Conservation (phyloP, 2,797 vertebrate species). For the Platyrinchus mystaceus region DNA sequence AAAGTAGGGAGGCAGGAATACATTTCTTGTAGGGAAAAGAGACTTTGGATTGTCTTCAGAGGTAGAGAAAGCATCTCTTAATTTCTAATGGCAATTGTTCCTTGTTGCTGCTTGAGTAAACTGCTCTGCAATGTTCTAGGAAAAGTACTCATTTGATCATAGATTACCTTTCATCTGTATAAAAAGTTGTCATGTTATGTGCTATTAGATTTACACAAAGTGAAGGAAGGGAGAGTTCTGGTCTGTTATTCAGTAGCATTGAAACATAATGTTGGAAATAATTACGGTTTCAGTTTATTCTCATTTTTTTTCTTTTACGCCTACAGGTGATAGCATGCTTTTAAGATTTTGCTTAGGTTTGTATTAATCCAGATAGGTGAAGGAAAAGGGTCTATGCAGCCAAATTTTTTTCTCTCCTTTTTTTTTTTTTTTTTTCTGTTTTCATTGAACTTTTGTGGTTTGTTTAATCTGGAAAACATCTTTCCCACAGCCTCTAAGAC, state of each 20-base stretch:
- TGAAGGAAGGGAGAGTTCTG: not conserved
- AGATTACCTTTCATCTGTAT: not conserved
- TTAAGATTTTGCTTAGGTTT: not conserved
- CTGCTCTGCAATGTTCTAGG: not conserved
- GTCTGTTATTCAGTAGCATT: not conserved
- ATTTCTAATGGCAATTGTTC: not conserved
- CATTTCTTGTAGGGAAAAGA: not conserved
- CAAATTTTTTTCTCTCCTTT: not conserved
- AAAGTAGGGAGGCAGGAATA: not conserved
- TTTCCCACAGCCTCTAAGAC: not conserved
- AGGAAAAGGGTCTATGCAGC: not conserved
- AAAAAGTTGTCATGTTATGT: not conserved
- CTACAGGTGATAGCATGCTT: not conserved
- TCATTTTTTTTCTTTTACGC: not conserved
- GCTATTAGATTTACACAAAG: not conserved
- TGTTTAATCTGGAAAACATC: not conserved
- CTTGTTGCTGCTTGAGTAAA: not conserved
- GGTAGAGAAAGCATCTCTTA: not conserved
- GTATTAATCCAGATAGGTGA: not conserved
- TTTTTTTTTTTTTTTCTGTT: not conserved
- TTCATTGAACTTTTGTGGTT: not conserved
- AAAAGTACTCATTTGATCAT: not conserved
- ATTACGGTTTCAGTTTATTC: not conserved
- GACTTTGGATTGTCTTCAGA: not conserved
- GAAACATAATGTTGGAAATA: not conserved